These are phyloP conservation scores for Ctenomys sociabilis DNA, from an alignment of 2,113 vertebrate species.

Conservation along the genomic window DNA sequence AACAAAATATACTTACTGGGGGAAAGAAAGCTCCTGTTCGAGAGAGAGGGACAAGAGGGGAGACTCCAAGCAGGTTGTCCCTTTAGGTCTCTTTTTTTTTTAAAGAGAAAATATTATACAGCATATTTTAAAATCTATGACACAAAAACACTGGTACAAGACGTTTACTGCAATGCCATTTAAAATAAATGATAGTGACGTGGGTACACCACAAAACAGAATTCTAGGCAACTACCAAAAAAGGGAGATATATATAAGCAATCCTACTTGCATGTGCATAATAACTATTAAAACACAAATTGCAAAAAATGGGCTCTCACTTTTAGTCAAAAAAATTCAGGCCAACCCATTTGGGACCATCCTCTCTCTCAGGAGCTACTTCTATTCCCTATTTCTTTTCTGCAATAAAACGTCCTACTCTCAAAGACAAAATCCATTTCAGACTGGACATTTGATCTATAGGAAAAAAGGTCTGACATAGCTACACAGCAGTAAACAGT, in stretches of 20 bases:
- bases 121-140: background rate
- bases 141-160: background rate
- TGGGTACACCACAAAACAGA: conserved; percentile 31
- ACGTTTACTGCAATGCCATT: conserved; percentile 6
- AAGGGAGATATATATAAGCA: background rate
- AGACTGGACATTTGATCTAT: background rate
- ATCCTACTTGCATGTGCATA: background rate
- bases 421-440: background rate
- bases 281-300: background rate
- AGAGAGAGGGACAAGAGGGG: too few relatives aligned
- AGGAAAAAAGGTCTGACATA: background rate
- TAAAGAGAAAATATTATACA: background rate
- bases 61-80: too few relatives aligned
- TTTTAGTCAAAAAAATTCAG: background rate
- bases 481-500: background rate
- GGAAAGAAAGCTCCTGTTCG: too few relatives aligned
- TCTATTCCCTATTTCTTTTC: background rate
- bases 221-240: background rate
- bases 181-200: background rate
- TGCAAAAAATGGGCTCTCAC: background rate
- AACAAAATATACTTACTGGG: too few relatives aligned
- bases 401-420: background rate
- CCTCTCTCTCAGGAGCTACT: background rate
- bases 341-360: background rate
- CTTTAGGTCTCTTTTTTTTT: too few relatives aligned